phyloP scores from a whole-genome alignment of 1,140 invertebrate genomes.

The Euwallacea similis region DNA sequence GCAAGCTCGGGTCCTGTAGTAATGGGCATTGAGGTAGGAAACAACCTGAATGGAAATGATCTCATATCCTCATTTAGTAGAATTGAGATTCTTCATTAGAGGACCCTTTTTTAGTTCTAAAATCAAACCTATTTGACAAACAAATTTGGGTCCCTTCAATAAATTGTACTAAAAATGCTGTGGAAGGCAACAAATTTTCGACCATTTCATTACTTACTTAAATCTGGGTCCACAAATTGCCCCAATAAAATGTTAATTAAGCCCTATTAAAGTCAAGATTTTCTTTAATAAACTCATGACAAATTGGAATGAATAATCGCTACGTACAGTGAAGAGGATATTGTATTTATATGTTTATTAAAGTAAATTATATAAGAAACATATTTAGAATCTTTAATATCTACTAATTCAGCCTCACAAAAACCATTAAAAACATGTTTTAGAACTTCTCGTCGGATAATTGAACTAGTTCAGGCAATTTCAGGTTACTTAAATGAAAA shows the following conservation, averaged over 20 bases:
- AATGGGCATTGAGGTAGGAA: not conserved
- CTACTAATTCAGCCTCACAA: no score
- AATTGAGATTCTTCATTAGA: not conserved
- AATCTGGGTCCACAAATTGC: constrained; percentile 9
- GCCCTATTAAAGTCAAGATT: constrained; percentile 12
- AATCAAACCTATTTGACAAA: no score
- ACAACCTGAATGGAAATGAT: not conserved
- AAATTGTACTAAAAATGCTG: not conserved
- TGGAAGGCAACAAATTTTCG: constrained; percentile 15
- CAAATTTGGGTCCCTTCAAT: not conserved
- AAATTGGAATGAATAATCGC: not conserved
- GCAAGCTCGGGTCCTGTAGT: constrained; percentile 11
- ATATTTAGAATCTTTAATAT: no score
- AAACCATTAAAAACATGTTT: no score
- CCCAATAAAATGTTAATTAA: constrained; percentile 21
- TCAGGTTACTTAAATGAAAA: no score
- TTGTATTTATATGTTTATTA: no score
- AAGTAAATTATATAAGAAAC: no score
- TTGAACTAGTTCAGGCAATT: no score
- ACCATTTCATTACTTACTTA: not conserved
- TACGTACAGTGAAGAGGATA: not conserved
- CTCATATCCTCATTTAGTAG: not conserved
- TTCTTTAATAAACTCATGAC: constrained; percentile 16
- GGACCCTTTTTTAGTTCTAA: no score
- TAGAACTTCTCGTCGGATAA: no score